A percentile compares a stretch with the other conserved stretches of the same genome.
Conservation (phyloP, 2,888 invertebrate species). For the Netelia inedita region DNA sequence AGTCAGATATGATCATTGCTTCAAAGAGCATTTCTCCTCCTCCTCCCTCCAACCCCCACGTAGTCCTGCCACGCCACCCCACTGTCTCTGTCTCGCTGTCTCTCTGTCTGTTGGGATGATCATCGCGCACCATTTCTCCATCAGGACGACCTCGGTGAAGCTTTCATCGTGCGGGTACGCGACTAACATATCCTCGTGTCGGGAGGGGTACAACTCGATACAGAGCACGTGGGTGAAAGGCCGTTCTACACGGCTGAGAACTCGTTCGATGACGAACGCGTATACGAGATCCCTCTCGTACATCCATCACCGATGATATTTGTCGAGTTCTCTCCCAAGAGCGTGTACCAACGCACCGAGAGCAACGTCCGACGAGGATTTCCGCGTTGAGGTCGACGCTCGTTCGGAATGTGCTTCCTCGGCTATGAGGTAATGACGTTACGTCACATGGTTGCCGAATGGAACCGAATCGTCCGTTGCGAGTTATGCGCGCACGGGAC, state of each 20-base stretch:
- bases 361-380: constrained; percentile 54
- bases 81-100: not conserved
- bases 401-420: constrained; percentile 32
- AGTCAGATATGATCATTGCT: constrained; percentile 74
- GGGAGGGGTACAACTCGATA: not conserved
- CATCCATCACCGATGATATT: constrained; percentile 32
- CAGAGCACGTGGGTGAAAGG: not conserved
- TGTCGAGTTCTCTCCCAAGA: constrained; percentile 31
- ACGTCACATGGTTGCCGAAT: constrained; percentile 62
- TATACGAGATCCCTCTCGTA: not conserved
- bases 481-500: not conserved
- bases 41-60: constrained; percentile 23
- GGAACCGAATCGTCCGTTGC: constrained; percentile 14
- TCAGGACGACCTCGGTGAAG: not conserved
- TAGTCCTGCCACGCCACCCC: too few relatives aligned
- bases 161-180: not conserved
- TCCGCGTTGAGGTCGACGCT: constrained; percentile 34
- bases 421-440: constrained; percentile 28
- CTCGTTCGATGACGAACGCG: constrained; percentile 5
- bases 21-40: constrained; percentile 72
- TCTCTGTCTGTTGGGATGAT: not conserved
- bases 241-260: constrained; percentile 2
- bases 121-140: not conserved
- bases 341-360: constrained; percentile 31
- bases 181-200: too few relatives aligned